Evolutionary conservation across 1,140 invertebrate species (phyloP).

Genomic region (Battus philenor): DNA sequence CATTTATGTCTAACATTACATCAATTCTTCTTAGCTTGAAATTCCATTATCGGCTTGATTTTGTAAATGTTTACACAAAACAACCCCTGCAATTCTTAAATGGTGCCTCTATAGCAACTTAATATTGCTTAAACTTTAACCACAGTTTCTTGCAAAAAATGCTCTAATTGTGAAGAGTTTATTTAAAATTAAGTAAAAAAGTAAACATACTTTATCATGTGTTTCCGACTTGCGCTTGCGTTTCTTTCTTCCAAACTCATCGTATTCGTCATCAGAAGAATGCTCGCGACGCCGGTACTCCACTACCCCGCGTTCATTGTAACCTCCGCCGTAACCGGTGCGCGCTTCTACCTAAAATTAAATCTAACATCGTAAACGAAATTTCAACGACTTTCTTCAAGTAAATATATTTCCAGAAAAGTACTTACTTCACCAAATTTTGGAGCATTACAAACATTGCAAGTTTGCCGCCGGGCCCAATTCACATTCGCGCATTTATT

Average conservation of each 20-base stretch:
- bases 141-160: too few species aligned
- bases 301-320: slow-evolving; percentile 94
- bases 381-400: background rate
- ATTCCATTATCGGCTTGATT: slow-evolving; percentile 56
- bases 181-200: slow-evolving; percentile 10
- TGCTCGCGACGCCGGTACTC: slow-evolving; percentile 93
- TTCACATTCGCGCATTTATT: slow-evolving; percentile 99
- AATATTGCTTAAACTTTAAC: too few species aligned
- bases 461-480: slow-evolving; percentile 97
- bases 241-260: slow-evolving; percentile 96
- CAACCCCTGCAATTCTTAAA: slow-evolving; percentile 13
- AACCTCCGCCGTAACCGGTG: slow-evolving; percentile 90
- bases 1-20: slow-evolving; percentile 50
- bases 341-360: slow-evolving; percentile 80
- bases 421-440: slow-evolving; percentile 91
- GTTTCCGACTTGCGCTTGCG: slow-evolving; percentile 53
- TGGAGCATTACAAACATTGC: slow-evolving; percentile 99
- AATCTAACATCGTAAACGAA: slow-evolving; percentile 7
- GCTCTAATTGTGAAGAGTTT: too few species aligned
- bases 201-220: slow-evolving; percentile 44
- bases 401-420: slow-evolving; percentile 5
- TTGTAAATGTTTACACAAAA: slow-evolving; percentile 23
- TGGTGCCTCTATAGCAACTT: slow-evolving; percentile 8
- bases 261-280: slow-evolving; percentile 94
- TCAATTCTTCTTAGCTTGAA: slow-evolving; percentile 69